Evolutionary conservation across 2,113 vertebrate species (phyloP).

Genomic region (Chrysemys picta): DNA sequence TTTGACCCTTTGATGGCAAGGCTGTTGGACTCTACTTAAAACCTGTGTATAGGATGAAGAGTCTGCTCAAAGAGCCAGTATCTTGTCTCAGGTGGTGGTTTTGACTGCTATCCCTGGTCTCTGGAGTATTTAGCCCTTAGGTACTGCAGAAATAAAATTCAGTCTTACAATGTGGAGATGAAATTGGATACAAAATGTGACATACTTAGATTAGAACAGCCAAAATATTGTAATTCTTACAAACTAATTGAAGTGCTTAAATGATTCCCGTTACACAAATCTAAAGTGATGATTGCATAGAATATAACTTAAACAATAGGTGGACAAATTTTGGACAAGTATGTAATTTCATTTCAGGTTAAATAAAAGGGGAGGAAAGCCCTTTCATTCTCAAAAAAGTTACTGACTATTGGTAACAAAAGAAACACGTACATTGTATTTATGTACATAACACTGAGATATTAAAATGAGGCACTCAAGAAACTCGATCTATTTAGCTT

Average conservation of each 20-base stretch:
- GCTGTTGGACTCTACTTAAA: background rate
- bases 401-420: background rate
- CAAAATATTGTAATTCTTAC: background rate
- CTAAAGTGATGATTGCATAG: background rate
- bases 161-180: background rate
- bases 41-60: background rate
- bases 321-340: background rate
- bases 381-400: background rate
- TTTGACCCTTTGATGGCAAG: background rate
- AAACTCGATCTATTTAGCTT: conserved; percentile 6
- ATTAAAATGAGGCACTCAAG: background rate
- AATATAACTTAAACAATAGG: background rate
- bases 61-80: background rate
- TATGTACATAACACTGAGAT: background rate
- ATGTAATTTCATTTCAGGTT: background rate
- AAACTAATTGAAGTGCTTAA: background rate
- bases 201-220: background rate
- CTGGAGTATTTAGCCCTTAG: background rate
- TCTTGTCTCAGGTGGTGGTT: background rate
- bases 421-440: background rate
- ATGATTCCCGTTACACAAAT: background rate
- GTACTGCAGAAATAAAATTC: background rate
- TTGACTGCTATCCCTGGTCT: background rate
- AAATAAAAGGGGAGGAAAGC: background rate
- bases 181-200: background rate